These are phyloP conservation scores for Microctenopoma lineatum DNA, from an alignment of 2,797 vertebrate genomes.

Conservation along the genomic window DNA sequence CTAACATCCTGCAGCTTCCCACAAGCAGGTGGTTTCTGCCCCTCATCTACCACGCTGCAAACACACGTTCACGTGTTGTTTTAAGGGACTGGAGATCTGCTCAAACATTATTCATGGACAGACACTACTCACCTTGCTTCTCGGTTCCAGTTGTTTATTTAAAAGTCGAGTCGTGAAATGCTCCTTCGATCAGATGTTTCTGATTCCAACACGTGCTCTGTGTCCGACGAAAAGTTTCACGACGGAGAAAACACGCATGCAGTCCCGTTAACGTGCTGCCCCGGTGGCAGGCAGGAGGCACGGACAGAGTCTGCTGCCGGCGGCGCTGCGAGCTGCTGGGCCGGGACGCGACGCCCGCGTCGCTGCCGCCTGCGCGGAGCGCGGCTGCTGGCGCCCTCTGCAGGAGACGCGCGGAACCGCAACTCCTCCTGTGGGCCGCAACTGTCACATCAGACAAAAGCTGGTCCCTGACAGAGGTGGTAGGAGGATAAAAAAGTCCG, in stretches of 20 bases:
- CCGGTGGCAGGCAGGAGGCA: not conserved
- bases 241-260: not conserved
- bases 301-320: slow-evolving; percentile 7
- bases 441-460: no score
- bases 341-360: no score
- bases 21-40: not conserved
- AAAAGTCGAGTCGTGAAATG: slow-evolving; percentile 23
- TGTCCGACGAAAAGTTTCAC: slow-evolving; percentile 17
- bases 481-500: no score
- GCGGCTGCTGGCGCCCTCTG: no score
- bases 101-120: slow-evolving; percentile 15
- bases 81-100: no score
- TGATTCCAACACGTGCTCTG: not conserved
- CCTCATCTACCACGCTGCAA: not conserved
- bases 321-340: not conserved
- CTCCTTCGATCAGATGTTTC: not conserved
- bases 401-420: no score
- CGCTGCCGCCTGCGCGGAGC: no score
- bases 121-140: slow-evolving; percentile 55
- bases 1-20: not conserved
- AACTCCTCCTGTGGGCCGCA: no score
- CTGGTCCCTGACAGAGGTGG: no score
- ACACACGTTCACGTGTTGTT: no score
- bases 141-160: slow-evolving; percentile 7
- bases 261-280: not conserved